Percentiles rank a stretch among this genome's conserved stretches.
Conservation (phyloP, 2,888 invertebrate species). For the Bellardia bayeri region DNA sequence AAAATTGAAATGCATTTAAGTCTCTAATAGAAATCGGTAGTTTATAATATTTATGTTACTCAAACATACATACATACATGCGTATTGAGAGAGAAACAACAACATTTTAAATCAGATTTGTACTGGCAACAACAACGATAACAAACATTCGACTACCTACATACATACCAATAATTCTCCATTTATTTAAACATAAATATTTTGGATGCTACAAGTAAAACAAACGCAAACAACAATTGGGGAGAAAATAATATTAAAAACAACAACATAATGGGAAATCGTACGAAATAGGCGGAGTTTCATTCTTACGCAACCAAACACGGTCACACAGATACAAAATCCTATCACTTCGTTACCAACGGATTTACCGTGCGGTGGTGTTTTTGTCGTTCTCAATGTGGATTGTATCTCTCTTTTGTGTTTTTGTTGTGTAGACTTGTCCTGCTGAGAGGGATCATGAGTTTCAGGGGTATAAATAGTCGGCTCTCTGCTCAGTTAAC, state of each 20-base stretch:
- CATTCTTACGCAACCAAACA: slow-evolving; percentile 24
- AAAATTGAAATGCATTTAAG: slow-evolving; percentile 61
- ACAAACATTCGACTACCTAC: slow-evolving; percentile 20
- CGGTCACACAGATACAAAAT: slow-evolving; percentile 32
- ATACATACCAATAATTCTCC: slow-evolving; percentile 45
- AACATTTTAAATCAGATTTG: slow-evolving; percentile 35
- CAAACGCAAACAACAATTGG: slow-evolving; percentile 35
- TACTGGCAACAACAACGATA: slow-evolving; percentile 52
- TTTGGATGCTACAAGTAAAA: slow-evolving; percentile 77
- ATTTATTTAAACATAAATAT: slow-evolving; percentile 76
- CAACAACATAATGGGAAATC: slow-evolving; percentile 22
- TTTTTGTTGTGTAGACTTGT: slow-evolving; percentile 70
- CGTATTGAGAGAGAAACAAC: slow-evolving; percentile 23
- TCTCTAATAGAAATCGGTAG: slow-evolving; percentile 39
- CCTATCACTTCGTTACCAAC: slow-evolving; percentile 60
- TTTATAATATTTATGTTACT: slow-evolving; percentile 24
- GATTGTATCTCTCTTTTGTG: slow-evolving; percentile 50
- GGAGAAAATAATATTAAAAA: not conserved
- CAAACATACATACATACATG: slow-evolving; percentile 35
- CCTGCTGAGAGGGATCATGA: slow-evolving; percentile 71
- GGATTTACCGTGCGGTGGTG: slow-evolving; percentile 25
- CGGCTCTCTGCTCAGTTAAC: slow-evolving; percentile 71
- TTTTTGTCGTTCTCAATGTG: slow-evolving; percentile 64
- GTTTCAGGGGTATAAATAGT: slow-evolving; percentile 80
- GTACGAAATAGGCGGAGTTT: slow-evolving; percentile 65